Evolutionary conservation across 2,113 vertebrate genomes (phyloP), one percentile per base, ranked within the genome.

Genomic region (Lutjanus erythropterus): DNA sequence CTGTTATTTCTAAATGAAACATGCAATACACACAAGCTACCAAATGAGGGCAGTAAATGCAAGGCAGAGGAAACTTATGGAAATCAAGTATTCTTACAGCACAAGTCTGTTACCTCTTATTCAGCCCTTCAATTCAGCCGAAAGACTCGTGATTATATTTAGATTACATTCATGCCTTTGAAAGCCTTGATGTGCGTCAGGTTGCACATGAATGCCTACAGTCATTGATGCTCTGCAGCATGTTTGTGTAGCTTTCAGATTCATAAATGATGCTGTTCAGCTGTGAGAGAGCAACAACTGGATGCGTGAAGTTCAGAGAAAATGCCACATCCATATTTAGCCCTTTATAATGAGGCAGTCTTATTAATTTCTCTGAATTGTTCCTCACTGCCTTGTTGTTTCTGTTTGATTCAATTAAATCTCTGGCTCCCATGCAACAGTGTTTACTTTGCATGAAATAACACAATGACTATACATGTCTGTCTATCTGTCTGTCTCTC

Each of bases 31-130:
- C 47, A n/a, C 1, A 0, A 58, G 2, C 23, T 12, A 67, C 87
- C 92, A 74, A 64, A 60, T 37, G 93, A 53, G 89, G 92, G 90
- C 93, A 88, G 89, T 90, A 88, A 46, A 79, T 62, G 37, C 88
- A 89, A 78, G 19, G 75, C 55, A 85, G 23, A 77, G 16, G 31
- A 81, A 61, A 37, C 19, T 9, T 8, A 15, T 9, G 44, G 12
- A 16, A 66, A n/a, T 21, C 1, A 25, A 2, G 67, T 25, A 23
- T 27, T 62, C n/a, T 39, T 41, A 1, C 37, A 50, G 25, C 64
- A 4, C 23, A 64, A 5, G 9, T 19, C 0, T 64, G 29, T 59
- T 0, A 10, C 35, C 0, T 50, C 8, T 47, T 21, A 21, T 31
- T 11, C 23, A 37, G 8, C 2, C 5, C 2, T 4, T 27, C n/a